Evolutionary conservation across 2,113 vertebrate species (phyloP).

Genomic region (Gopherus flavomarginatus): DNA sequence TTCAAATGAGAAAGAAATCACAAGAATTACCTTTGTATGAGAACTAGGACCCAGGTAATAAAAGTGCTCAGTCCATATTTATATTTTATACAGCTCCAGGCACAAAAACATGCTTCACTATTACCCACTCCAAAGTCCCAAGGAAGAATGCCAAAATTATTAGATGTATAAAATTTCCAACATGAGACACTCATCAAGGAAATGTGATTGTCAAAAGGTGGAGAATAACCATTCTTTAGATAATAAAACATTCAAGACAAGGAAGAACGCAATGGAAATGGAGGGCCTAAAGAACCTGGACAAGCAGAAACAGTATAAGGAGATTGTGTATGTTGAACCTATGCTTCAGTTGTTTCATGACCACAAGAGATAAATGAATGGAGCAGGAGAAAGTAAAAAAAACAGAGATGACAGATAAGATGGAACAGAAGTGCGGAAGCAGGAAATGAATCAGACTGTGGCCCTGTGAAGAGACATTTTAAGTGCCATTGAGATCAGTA

Average conservation of each 20-base stretch:
- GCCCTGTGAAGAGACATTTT: background rate
- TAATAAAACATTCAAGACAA: slow-evolving; percentile 2
- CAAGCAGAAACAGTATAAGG: background rate
- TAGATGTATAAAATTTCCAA: background rate
- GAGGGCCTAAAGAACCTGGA: background rate
- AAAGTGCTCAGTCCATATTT: background rate
- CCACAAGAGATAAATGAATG: slow-evolving; percentile 20
- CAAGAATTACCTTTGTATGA: background rate
- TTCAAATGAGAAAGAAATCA: slow-evolving; percentile 24
- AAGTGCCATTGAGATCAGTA: background rate
- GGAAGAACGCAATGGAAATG: slow-evolving; percentile 20
- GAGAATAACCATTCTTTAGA: background rate
- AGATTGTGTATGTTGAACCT: background rate
- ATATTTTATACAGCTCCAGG: background rate
- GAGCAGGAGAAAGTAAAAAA: background rate
- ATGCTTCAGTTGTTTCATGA: background rate
- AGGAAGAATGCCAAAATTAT: background rate
- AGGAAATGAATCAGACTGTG: background rate
- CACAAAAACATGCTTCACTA: background rate
- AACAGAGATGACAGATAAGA: background rate
- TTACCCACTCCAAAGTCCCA: background rate
- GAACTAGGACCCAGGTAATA: background rate
- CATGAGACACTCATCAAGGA: background rate
- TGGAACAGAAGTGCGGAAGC: background rate
- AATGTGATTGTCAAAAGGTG: background rate